phyloP scores from a whole-genome alignment of 2,113 vertebrate genomes.

The Triplophysa tibetana region DNA sequence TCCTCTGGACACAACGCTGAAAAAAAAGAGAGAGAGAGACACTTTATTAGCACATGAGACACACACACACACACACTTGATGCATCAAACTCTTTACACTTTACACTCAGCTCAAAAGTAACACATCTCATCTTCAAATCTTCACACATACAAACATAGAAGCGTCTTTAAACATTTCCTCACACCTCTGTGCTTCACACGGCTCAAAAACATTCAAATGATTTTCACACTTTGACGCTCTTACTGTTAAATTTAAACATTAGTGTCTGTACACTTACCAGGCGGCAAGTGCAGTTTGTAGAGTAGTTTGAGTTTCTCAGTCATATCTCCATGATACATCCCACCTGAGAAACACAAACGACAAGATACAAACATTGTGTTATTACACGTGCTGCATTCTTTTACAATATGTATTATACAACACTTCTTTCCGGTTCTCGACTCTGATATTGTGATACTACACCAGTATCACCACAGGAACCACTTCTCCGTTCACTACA shows the following conservation, averaged over 20 bases:
- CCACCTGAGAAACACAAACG: slow-evolving; percentile 73
- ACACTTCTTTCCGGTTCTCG: too few species aligned
- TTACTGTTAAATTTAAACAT: not conserved
- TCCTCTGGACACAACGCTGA: slow-evolving; percentile 89
- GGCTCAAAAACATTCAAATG: not conserved
- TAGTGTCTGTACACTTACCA: slow-evolving; percentile 69
- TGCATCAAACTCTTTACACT: not conserved
- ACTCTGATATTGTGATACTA: too few species aligned
- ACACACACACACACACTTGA: not conserved
- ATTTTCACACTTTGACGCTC: not conserved
- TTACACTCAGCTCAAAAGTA: not conserved
- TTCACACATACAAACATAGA: not conserved
- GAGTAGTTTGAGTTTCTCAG: slow-evolving; percentile 91
- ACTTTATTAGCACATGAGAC: not conserved
- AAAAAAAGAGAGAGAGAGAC: not conserved
- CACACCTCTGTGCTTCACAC: not conserved
- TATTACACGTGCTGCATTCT: too few species aligned
- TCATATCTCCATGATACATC: slow-evolving; percentile 97
- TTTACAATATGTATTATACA: too few species aligned
- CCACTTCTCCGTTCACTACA: too few species aligned
- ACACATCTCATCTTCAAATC: not conserved
- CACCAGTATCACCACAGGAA: too few species aligned
- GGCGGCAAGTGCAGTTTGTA: slow-evolving; percentile 96
- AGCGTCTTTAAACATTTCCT: not conserved
- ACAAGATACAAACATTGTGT: not conserved